Evolutionary conservation across 2,113 vertebrate species (phyloP), one percentile per base, ranked within the genome.

Genomic region (Daubentonia madagascariensis): DNA sequence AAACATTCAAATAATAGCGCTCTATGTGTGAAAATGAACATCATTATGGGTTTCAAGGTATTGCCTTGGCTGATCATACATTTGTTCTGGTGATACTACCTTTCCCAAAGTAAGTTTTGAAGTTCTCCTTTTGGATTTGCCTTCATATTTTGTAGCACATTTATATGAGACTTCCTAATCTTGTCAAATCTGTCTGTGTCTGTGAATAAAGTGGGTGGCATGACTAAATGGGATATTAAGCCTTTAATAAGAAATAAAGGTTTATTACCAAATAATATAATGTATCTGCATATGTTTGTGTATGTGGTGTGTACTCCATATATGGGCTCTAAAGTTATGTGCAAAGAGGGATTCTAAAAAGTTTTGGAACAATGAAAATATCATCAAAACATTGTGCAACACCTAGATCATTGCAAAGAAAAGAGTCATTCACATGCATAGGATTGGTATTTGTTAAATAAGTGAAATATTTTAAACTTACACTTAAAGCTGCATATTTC

Each of bases 201-300:
- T 88, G 40, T 73, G 40, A 85, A 52, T 52, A 37, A 73, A 28
- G 45, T 87, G 1, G 8, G 2, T 85, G 23, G 16, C 20, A 79
- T 54, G 2, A 43, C 8, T 45, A 57, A 85, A 59, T 16, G 37
- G 0, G 30, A 40, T 45, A 81, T 67, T 59, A 35, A 35, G 65
- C 0, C 30, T 40, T 80, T 54, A 28, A 40, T 87, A 67, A 18
- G 1, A 80, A 59, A 48, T 22, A 68, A 75, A 16, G 2, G 12
- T 73, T 70, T 14, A 22, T 45, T 79, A 17, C 17, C 80, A 92
- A 92, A 45, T 79, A 6, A 32, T 67, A 20, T 45, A 14, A n/a
- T 67, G 2, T 17, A 8, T 4, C 2, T n/a, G 7, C n/a, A 2
- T 72, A 11, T 16, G 8, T 4, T 3, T n/a, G 5, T 37, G 3